These are phyloP conservation scores for Pycnomerus fuliginosus DNA, from an alignment of 2,888 invertebrate genomes.

Conservation along the genomic window DNA sequence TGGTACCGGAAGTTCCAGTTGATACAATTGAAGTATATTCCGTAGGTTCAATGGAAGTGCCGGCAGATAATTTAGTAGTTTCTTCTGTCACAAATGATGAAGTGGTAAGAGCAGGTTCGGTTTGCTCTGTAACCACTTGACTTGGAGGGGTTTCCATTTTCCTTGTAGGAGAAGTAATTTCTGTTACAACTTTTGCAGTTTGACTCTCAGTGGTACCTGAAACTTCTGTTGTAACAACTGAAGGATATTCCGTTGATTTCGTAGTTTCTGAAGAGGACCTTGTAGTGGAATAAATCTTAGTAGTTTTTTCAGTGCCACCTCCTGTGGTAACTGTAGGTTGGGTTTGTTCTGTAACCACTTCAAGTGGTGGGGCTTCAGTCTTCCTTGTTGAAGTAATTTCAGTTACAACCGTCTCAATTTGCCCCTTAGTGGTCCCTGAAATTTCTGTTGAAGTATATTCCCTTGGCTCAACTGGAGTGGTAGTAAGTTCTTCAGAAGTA, in stretches of 20 bases:
- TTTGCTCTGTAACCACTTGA: too few species aligned
- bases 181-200: neutral
- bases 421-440: too few species aligned
- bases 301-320: slow-evolving; percentile 1
- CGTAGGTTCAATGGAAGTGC: neutral
- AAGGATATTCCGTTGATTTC: neutral
- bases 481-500: neutral
- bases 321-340: neutral
- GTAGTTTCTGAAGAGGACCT: neutral
- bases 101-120: too few species aligned
- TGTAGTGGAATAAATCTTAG: too few species aligned
- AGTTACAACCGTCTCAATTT: neutral
- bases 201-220: neutral
- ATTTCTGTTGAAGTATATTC: too few species aligned
- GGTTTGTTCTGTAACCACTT: neutral
- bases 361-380: too few species aligned
- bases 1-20: slow-evolving; percentile 2
- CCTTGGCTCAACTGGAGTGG: too few species aligned
- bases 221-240: neutral
- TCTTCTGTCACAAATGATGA: too few species aligned
- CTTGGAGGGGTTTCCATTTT: too few species aligned
- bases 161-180: slow-evolving; percentile 4
- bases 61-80: neutral
- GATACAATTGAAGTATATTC: too few species aligned
- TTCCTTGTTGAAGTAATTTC: neutral